Evolutionary conservation across 2,797 vertebrate species (phyloP).

Genomic region (Etheostoma perlongum): DNA sequence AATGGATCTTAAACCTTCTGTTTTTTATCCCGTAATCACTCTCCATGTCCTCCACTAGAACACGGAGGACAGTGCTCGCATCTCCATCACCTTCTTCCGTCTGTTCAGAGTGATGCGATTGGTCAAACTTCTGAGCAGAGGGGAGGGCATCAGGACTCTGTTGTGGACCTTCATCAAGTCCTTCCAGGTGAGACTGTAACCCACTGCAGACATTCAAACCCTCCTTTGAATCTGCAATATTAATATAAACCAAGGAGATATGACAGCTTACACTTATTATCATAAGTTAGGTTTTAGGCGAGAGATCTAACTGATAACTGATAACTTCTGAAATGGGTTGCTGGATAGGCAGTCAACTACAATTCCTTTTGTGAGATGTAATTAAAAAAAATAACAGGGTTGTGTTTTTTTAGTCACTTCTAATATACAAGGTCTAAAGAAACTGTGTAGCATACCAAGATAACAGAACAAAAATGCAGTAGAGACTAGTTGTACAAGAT

Average conservation of each 20-base stretch:
- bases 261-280: background rate
- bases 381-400: background rate
- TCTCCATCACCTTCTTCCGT: conserved; percentile 99
- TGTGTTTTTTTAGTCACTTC: background rate
- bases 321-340: background rate
- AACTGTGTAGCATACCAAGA: background rate
- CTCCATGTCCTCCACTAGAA: conserved; percentile 85
- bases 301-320: no score
- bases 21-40: conserved; percentile 7
- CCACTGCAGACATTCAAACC: background rate
- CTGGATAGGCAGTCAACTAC: background rate
- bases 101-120: conserved; percentile 98
- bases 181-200: conserved; percentile 90
- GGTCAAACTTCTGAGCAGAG: conserved; percentile 97
- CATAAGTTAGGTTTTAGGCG: background rate
- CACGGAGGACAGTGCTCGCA: conserved; percentile 96
- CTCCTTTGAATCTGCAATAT: background rate
- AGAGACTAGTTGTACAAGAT: background rate
- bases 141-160: conserved; percentile 96
- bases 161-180: conserved; percentile 99
- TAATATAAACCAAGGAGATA: background rate
- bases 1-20: background rate
- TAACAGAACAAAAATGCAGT: background rate
- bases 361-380: background rate
- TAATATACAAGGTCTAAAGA: background rate